These are phyloP conservation scores for Microchirus variegatus DNA, from an alignment of 2,797 vertebrate species.

Conservation along the genomic window DNA sequence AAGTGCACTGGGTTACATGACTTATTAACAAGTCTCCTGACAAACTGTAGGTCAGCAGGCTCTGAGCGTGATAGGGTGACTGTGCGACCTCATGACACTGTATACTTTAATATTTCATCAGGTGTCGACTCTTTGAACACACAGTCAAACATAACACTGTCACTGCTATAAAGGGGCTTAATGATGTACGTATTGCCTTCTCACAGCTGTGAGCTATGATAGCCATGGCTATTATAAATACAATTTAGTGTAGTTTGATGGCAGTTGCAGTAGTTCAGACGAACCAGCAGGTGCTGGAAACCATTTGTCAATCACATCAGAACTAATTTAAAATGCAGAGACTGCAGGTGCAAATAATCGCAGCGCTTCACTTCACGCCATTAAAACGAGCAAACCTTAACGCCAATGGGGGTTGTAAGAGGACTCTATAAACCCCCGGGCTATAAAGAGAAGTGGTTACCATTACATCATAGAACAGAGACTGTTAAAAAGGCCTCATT, in stretches of 20 bases:
- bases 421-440: constrained; percentile 29
- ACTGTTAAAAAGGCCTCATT: constrained; percentile 38
- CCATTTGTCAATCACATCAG: constrained; percentile 51
- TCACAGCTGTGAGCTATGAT: background rate
- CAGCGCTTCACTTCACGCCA: constrained; percentile 6
- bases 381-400: constrained; percentile 20
- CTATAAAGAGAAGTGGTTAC: constrained; percentile 35
- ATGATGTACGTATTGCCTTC: background rate
- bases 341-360: constrained; percentile 19
- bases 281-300: constrained; percentile 29
- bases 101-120: constrained; percentile 36
- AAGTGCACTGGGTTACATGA: constrained; percentile 55
- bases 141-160: constrained; percentile 1
- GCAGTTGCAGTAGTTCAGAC: constrained; percentile 16
- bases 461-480: constrained; percentile 42
- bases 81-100: constrained; percentile 27
- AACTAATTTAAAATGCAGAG: constrained; percentile 18
- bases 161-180: background rate
- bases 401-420: constrained; percentile 20
- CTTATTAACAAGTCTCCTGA: constrained; percentile 35
- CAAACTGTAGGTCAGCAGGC: constrained; percentile 25
- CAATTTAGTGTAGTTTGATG: constrained; percentile 43
- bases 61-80: constrained; percentile 33
- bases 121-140: constrained; percentile 31
- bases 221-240: constrained; percentile 41